Base-by-base conservation (phyloP, 2,797 vertebrate genomes). In the Allobates femoralis region DNA sequence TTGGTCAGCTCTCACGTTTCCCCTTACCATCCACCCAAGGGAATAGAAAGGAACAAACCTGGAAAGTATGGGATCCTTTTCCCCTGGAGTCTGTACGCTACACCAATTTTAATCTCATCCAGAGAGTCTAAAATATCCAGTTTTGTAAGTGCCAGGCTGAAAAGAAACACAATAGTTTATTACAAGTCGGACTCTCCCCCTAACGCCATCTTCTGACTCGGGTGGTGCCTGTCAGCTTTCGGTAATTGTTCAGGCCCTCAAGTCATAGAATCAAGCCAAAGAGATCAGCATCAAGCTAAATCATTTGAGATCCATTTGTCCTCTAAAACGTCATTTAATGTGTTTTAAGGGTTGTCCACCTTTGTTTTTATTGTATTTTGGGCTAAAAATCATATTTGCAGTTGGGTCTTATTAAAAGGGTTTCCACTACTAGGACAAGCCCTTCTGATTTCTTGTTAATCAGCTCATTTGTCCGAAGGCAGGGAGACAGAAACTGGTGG, bases 11-110 rank as follows among this genome's bases (percentile, higher is more conserved):
- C 41, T 8, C 11, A 46, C 7, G n/a, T n/a, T 60, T 60, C 71
- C 51, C 15, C 51, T 26, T 53, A n/a, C n/a, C 2, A 23, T 23
- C 37, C 37, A 15, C 37, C 26, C 19, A 60, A n/a, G 69, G 62
- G 0, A 58, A n/a, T 18, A 11, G 5, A 67, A 37, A 58, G 58
- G 19, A 10, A 83, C 86, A n/a, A 92, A 99, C 98, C 97, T 94
- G 98, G 98, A 93, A 99, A 99, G 92, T 99, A 96, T 0, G 97
- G 98, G 88, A 99, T 97, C 93, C 96, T 95, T 92, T 98, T 99
- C 73, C 97, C 97, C 10, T 96, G 96, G 83, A 99, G 91, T 92
- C 97, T 99, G 92, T 99, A 99, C 23, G 98, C 96, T 46, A 99
- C 90, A 66, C 97, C 97, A 0, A 99, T 96, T 95, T 99, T 98